Evolutionary conservation across 2,888 invertebrate species (phyloP).

Genomic region (Chloroclysta siterata): DNA sequence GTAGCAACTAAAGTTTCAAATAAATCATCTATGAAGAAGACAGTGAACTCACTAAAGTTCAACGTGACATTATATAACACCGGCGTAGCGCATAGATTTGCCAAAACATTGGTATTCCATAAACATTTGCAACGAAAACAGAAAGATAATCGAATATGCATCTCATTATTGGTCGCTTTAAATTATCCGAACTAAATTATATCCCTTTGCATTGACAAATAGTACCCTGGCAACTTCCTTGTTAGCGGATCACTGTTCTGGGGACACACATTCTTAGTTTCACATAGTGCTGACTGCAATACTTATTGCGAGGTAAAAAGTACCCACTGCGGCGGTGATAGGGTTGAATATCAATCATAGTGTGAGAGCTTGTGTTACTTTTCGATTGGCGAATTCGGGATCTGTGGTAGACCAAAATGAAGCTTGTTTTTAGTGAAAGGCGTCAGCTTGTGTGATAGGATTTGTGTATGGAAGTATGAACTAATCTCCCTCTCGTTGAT

Average conservation of each 20-base stretch:
- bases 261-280: slow-evolving; percentile 54
- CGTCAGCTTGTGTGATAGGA: slow-evolving; percentile 85
- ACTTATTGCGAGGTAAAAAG: slow-evolving; percentile 21
- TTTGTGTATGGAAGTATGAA: slow-evolving; percentile 84
- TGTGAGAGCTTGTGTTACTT: slow-evolving; percentile 50
- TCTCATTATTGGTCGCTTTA: slow-evolving; percentile 79
- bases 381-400: slow-evolving; percentile 47
- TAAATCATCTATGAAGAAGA: background rate
- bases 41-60: background rate
- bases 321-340: slow-evolving; percentile 15
- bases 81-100: background rate
- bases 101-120: slow-evolving; percentile 34
- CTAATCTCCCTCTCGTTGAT: slow-evolving; percentile 82
- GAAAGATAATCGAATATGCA: slow-evolving; percentile 73
- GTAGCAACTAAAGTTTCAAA: too few relatives aligned
- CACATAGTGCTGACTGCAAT: slow-evolving; percentile 32
- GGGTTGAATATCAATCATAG: slow-evolving; percentile 45
- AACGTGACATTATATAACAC: background rate
- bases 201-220: slow-evolving; percentile 80
- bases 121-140: slow-evolving; percentile 37
- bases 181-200: slow-evolving; percentile 75
- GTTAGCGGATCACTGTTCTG: slow-evolving; percentile 70
- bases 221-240: slow-evolving; percentile 76
- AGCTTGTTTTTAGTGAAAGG: slow-evolving; percentile 80
- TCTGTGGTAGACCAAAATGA: slow-evolving; percentile 81